These are phyloP conservation scores for Lepidocyrtoides sp. DNA, from an alignment of 2,888 invertebrate species.

Conservation along the genomic window DNA sequence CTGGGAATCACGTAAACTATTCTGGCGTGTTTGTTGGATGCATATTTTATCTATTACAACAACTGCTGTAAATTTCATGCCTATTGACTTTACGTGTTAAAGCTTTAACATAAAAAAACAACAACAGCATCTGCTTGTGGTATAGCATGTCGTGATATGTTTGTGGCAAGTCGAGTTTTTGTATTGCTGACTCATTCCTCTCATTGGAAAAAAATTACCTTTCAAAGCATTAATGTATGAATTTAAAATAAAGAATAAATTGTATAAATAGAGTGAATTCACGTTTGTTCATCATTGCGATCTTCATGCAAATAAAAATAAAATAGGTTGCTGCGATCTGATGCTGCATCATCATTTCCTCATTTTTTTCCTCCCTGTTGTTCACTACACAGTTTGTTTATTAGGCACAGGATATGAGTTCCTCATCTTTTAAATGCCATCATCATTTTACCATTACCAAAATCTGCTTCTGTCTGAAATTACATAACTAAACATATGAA, in stretches of 20 bases:
- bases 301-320: slow-evolving; percentile 37
- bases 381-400: background rate
- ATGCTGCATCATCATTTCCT: slow-evolving; percentile 70
- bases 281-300: background rate
- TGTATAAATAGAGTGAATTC: background rate
- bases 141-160: background rate
- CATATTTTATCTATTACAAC: background rate
- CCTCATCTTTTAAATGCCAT: slow-evolving; percentile 36
- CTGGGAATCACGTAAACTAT: slow-evolving; percentile 57
- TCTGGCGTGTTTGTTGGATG: background rate
- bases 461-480: background rate
- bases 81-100: slow-evolving; percentile 63
- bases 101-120: slow-evolving; percentile 9
- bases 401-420: slow-evolving; percentile 56
- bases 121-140: slow-evolving; percentile 31
- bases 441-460: slow-evolving; percentile 10
- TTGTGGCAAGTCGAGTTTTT: background rate
- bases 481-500: background rate
- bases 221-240: background rate
- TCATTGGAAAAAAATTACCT: slow-evolving; percentile 26
- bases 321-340: slow-evolving; percentile 46
- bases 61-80: slow-evolving; percentile 50
- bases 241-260: background rate
- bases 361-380: slow-evolving; percentile 54
- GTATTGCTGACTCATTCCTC: slow-evolving; percentile 60